A percentile compares a stretch with the other conserved stretches of the same genome.
phyloP scores from a whole-genome alignment of 2,888 invertebrate species.

The Biston stratarius region DNA sequence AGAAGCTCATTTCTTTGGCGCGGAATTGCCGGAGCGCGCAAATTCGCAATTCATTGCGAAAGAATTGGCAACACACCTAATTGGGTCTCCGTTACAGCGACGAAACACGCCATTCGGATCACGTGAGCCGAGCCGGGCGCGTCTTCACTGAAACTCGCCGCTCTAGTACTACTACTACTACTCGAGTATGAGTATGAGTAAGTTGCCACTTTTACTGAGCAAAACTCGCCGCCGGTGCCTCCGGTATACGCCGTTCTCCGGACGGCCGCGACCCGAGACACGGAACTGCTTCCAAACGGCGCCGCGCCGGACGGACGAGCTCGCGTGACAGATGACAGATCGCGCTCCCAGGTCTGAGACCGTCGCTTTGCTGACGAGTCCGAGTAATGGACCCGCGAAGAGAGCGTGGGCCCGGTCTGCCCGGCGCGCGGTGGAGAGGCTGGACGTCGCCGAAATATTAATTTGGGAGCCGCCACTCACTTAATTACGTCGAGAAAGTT shows the following conservation, averaged over 20 bases:
- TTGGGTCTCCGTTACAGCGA: slow-evolving; percentile 34
- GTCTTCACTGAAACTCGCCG: background rate
- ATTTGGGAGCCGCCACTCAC: background rate
- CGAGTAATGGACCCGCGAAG: slow-evolving; percentile 9
- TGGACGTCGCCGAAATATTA: background rate
- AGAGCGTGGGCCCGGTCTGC: no score
- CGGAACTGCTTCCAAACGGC: slow-evolving; percentile 18
- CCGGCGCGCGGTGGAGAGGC: no score
- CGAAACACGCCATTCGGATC: slow-evolving; percentile 30
- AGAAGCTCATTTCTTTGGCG: slow-evolving; percentile 11
- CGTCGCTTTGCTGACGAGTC: slow-evolving; percentile 11
- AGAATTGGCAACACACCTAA: slow-evolving; percentile 36
- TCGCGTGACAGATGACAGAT: slow-evolving; percentile 5
- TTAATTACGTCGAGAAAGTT: background rate
- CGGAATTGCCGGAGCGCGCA: slow-evolving; percentile 22
- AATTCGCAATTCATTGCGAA: slow-evolving; percentile 29
- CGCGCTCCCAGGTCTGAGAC: slow-evolving; percentile 12
- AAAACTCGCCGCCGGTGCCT: no score
- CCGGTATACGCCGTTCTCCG: no score
- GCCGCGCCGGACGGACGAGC: slow-evolving; percentile 15
- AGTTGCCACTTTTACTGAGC: no score
- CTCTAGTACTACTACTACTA: no score
- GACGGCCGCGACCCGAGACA: slow-evolving; percentile 21
- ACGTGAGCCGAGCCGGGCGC: slow-evolving; percentile 2
- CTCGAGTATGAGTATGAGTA: no score